Evolutionary conservation across 1,140 invertebrate species (phyloP).

Genomic region (Heliothis virescens): DNA sequence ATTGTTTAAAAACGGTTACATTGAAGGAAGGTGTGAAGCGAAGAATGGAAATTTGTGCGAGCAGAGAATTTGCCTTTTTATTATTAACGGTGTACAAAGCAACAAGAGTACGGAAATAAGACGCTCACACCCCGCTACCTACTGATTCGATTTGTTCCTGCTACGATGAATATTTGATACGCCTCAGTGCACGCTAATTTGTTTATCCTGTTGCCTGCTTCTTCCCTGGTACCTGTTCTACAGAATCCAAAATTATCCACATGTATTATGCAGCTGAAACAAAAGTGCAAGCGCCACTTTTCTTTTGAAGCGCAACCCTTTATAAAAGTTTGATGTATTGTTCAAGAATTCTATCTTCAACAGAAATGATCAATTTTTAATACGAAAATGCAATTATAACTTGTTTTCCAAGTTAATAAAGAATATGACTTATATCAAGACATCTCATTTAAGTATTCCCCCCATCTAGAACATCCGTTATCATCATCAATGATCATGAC

Average conservation of each 20-base stretch:
- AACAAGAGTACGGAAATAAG: slow-evolving; percentile 72
- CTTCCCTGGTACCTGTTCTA: slow-evolving; percentile 64
- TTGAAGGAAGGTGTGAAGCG: not conserved
- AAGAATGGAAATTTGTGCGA: slow-evolving; percentile 2
- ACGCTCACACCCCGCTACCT: slow-evolving; percentile 67
- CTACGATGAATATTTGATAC: slow-evolving; percentile 84
- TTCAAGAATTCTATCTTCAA: not conserved
- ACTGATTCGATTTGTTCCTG: slow-evolving; percentile 84
- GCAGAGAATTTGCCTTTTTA: slow-evolving; percentile 46
- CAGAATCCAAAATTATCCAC: slow-evolving; percentile 47
- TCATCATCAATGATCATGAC: slow-evolving; percentile 42
- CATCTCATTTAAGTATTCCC: slow-evolving; percentile 39
- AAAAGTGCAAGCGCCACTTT: slow-evolving; percentile 3
- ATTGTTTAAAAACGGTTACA: slow-evolving; percentile 23
- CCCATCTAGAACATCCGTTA: slow-evolving; percentile 34
- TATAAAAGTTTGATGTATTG: slow-evolving; percentile 25
- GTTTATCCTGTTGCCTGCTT: slow-evolving; percentile 82
- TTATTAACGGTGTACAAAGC: slow-evolving; percentile 65
- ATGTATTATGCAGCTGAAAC: slow-evolving; percentile 42
- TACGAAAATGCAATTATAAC: not conserved
- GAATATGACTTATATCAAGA: slow-evolving; percentile 31
- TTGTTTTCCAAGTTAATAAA: not conserved
- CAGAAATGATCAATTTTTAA: not conserved
- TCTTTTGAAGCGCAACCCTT: slow-evolving; percentile 4
- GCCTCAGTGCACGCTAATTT: slow-evolving; percentile 85